Evolutionary conservation across 2,888 invertebrate species (phyloP).

Genomic region (Cephus rjabovi): DNA sequence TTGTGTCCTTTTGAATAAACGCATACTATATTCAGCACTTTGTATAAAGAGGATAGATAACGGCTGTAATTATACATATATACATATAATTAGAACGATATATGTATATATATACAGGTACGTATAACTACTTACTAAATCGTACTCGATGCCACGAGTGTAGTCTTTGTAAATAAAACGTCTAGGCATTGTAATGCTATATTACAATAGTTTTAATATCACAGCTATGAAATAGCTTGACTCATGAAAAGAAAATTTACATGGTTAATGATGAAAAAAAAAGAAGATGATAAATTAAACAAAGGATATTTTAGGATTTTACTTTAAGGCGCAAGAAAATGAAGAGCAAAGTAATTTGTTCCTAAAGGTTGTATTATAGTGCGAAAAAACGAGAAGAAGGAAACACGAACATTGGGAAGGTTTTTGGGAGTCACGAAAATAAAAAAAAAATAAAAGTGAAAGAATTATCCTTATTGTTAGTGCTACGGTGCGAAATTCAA

Average conservation of each 20-base stretch:
- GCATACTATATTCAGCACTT: neutral
- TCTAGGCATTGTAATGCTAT: conserved; percentile 33
- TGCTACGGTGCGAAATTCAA: conserved; percentile 47
- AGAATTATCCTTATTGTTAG: conserved; percentile 14
- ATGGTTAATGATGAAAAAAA: conserved; percentile 51
- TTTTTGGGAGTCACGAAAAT: conserved; percentile 32
- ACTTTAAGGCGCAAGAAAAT: conserved; percentile 46
- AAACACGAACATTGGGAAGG: neutral
- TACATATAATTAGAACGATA: conserved; percentile 17
- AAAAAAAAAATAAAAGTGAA: conserved; percentile 22
- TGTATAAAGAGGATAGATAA: conserved; percentile 3
- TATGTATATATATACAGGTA: conserved; percentile 4
- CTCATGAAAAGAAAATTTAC: conserved; percentile 60
- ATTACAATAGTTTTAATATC: conserved; percentile 44
- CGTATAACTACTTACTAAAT: neutral
- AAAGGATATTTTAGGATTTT: conserved; percentile 54
- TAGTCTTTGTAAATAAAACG: conserved; percentile 6
- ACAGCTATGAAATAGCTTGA: conserved; percentile 62
- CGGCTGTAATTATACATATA: conserved; percentile 14
- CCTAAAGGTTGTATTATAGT: conserved; percentile 49
- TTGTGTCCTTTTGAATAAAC: neutral
- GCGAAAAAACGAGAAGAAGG: neutral
- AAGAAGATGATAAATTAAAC: conserved; percentile 27
- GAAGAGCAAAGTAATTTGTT: conserved; percentile 59
- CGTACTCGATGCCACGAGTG: conserved; percentile 1